Evolutionary conservation across 2,888 invertebrate species (phyloP), one percentile per base, ranked within the genome.

Genomic region (Timema cristinae): DNA sequence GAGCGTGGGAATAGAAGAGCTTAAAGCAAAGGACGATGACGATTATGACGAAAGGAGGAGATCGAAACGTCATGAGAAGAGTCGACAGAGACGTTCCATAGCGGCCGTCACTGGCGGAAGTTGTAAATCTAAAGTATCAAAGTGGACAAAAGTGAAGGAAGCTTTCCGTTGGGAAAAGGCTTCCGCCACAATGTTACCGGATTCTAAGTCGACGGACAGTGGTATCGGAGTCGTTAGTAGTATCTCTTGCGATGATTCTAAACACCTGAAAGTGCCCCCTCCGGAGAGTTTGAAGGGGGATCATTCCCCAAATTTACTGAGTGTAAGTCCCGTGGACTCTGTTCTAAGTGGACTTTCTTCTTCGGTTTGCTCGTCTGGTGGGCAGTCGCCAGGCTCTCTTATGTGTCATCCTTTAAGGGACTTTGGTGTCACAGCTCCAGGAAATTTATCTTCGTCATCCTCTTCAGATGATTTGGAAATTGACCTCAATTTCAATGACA

Each of bases 81-180:
- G 66, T 11, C 69, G 67, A 4, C 71, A 73, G 52, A 66, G 73
- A 15, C 71, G 71, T 32, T 73, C 74, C n/a, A 63, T 71, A 50
- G 68, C 67, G 11, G 71, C 61, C 15, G 71, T 67, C 54, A 49
- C 59, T 13, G 66, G 56, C 71, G 15, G 66, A 32, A 52, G 67
- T 63, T 67, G 66, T 50, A 79, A 79, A 71, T 85, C 89, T 0
- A 90, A 90, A 79, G 88, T 91, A 68, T 93, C 94, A 0, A 94
- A 94, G 79, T 95, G 94, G 94, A 93, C 93, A 0, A 90, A 90
- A 82, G 94, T 95, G 10, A 95, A 94, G 81, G 93, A 93, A 66
- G 94, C 94, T 13, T 92, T 94, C 78, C 92, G 91, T 77, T 93
- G 93, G 93, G 93, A 93, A 79, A 90, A 90, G 77, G 92, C 92